Evolutionary conservation across 1,140 invertebrate species (phyloP).

Genomic region (Caenorhabditis tropicalis): DNA sequence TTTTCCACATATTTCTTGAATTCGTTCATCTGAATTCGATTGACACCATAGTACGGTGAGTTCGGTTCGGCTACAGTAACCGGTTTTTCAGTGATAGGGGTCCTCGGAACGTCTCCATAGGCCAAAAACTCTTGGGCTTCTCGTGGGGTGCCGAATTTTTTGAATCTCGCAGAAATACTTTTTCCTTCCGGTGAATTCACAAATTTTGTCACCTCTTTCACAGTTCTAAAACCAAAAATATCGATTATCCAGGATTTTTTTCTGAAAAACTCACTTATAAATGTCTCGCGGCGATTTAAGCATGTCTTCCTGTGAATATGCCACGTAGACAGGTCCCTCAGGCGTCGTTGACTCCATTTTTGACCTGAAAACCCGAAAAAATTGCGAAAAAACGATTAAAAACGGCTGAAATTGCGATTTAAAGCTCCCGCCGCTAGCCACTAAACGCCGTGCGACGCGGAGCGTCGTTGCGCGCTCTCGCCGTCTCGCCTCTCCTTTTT

Average conservation of each 20-base stretch:
- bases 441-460: not conserved
- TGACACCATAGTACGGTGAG: conserved; percentile 5
- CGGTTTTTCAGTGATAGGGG: not conserved
- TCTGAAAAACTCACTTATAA: conserved; percentile 9
- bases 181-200: conserved; percentile 7
- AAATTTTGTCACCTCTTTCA: not conserved
- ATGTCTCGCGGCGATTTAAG: not conserved
- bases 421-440: not conserved
- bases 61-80: not conserved
- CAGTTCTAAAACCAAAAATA: not conserved
- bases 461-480: not conserved
- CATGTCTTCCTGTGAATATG: conserved; percentile 13
- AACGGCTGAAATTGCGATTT: not conserved
- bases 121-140: conserved; percentile 15
- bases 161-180: not conserved
- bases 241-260: not conserved
- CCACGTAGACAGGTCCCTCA: conserved; percentile 18
- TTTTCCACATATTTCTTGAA: conserved; percentile 38
- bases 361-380: not conserved
- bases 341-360: not conserved
- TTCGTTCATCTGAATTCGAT: conserved; percentile 35
- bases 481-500: not conserved
- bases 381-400: not conserved
- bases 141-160: conserved; percentile 1
- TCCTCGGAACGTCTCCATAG: not conserved